Percentiles rank a stretch among this genome's conserved stretches.
Conservation (phyloP, 2,888 invertebrate species). For the Helicoverpa assulta region DNA sequence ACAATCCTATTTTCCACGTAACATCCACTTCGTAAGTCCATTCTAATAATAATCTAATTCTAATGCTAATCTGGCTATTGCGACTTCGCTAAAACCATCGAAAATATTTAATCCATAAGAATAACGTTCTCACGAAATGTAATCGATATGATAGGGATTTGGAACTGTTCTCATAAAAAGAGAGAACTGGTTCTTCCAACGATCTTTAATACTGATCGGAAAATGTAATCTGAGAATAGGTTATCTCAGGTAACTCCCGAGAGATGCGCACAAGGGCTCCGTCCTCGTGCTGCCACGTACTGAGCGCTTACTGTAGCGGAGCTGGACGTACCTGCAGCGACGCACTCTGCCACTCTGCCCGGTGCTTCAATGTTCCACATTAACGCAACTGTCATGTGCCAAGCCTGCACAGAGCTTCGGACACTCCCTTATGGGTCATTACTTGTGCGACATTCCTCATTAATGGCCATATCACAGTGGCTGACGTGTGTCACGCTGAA, state of each 20-base stretch:
- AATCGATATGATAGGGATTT: slow-evolving; percentile 41
- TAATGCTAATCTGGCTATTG: slow-evolving; percentile 18
- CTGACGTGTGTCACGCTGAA: not conserved
- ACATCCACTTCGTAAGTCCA: not conserved
- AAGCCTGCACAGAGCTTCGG: not conserved
- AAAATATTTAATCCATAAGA: slow-evolving; percentile 31
- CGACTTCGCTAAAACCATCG: slow-evolving; percentile 6
- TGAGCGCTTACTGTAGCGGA: too few relatives aligned
- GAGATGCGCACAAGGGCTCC: not conserved
- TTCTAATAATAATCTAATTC: slow-evolving; percentile 34
- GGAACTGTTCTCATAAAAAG: slow-evolving; percentile 26
- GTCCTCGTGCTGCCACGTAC: not conserved
- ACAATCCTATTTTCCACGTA: slow-evolving; percentile 2
- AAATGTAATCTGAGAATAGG: slow-evolving; percentile 10
- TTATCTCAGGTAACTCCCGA: slow-evolving; percentile 20
- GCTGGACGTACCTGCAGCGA: not conserved
- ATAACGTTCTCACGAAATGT: slow-evolving; percentile 44
- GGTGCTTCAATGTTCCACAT: too few relatives aligned
- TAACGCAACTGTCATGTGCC: not conserved
- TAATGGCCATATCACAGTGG: not conserved
- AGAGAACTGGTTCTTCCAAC: slow-evolving; percentile 7
- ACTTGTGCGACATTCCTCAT: slow-evolving; percentile 5
- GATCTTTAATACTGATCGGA: slow-evolving; percentile 28
- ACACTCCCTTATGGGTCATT: not conserved
- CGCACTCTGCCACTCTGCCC: not conserved